Percentiles rank a stretch among this genome's conserved stretches.
Conservation (phyloP, 2,888 invertebrate species). For the Nasonia oneida region DNA sequence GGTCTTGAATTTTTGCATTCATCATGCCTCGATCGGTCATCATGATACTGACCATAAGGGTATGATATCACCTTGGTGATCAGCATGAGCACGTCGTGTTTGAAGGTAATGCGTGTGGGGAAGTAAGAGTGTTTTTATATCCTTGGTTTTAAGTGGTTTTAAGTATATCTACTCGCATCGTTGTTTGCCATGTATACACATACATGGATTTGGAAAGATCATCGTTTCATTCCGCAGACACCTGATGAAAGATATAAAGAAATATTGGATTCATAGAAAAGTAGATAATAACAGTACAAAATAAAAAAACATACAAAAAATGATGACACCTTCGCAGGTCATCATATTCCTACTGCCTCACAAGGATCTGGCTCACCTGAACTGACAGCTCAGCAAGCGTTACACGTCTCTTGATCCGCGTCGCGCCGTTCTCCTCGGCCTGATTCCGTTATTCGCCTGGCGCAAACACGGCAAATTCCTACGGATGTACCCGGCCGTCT, state of each 20-base stretch:
- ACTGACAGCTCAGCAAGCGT: background rate
- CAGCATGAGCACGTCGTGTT: conserved; percentile 45
- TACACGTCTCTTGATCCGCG: background rate
- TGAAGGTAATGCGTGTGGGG: conserved; percentile 34
- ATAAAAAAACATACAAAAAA: background rate
- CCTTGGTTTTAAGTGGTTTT: too few relatives aligned
- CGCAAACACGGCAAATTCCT: conserved; percentile 39
- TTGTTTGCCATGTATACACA: too few relatives aligned
- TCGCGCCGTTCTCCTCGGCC: background rate
- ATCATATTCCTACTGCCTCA: background rate
- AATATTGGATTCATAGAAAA: too few relatives aligned
- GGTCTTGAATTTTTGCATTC: background rate
- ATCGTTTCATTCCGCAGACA: too few relatives aligned
- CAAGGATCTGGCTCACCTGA: background rate
- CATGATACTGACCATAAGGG: conserved; percentile 34
- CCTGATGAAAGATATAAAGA: too few relatives aligned
- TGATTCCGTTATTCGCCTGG: background rate
- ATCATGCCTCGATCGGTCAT: background rate
- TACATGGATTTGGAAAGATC: too few relatives aligned
- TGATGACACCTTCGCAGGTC: background rate
- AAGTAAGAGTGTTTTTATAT: too few relatives aligned
- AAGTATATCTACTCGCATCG: too few relatives aligned
- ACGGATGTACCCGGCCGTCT: background rate
- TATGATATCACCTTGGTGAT: conserved; percentile 39
- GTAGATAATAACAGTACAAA: too few relatives aligned